Percentiles rank a stretch among this genome's conserved stretches.
These are phyloP conservation scores for Tiphia femorata DNA, from an alignment of 2,888 invertebrate species.

Conservation along the genomic window DNA sequence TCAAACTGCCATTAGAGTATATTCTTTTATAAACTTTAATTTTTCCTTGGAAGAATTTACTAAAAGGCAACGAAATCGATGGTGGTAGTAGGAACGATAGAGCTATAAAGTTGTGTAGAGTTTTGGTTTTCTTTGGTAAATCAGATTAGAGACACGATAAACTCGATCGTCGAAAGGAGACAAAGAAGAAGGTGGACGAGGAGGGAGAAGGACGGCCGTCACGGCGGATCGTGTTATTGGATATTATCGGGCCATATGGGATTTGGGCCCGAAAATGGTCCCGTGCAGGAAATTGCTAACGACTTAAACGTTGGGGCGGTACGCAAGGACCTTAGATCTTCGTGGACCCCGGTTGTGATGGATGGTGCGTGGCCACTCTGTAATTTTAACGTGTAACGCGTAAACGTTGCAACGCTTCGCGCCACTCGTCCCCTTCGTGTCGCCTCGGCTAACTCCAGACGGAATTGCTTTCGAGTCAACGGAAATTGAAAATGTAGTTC, in stretches of 20 bases:
- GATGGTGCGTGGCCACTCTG: slow-evolving; percentile 64
- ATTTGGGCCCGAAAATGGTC: slow-evolving; percentile 65
- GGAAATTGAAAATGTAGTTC: background rate
- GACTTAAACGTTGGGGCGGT: slow-evolving; percentile 68
- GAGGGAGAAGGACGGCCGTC: too few species aligned
- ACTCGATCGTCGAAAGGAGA: background rate
- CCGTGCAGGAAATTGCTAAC: slow-evolving; percentile 69
- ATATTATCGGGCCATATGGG: slow-evolving; percentile 66
- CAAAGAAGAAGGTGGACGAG: background rate
- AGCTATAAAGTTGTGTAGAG: background rate
- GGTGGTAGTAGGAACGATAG: background rate
- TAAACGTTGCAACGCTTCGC: slow-evolving; percentile 50
- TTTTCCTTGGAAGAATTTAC: too few species aligned
- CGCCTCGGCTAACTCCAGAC: slow-evolving; percentile 1
- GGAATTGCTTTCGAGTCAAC: background rate
- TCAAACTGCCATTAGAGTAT: too few species aligned
- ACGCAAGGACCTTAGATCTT: slow-evolving; percentile 53
- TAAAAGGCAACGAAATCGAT: too few species aligned
- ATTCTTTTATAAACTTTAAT: too few species aligned
- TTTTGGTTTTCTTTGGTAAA: background rate
- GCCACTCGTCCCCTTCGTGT: slow-evolving; percentile 41
- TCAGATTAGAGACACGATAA: background rate
- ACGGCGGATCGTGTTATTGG: slow-evolving; percentile 53
- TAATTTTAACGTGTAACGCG: slow-evolving; percentile 68
- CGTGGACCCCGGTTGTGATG: slow-evolving; percentile 58